Evolutionary conservation across 2,888 invertebrate genomes (phyloP).

Genomic region (Zaprionus bogoriensis): DNA sequence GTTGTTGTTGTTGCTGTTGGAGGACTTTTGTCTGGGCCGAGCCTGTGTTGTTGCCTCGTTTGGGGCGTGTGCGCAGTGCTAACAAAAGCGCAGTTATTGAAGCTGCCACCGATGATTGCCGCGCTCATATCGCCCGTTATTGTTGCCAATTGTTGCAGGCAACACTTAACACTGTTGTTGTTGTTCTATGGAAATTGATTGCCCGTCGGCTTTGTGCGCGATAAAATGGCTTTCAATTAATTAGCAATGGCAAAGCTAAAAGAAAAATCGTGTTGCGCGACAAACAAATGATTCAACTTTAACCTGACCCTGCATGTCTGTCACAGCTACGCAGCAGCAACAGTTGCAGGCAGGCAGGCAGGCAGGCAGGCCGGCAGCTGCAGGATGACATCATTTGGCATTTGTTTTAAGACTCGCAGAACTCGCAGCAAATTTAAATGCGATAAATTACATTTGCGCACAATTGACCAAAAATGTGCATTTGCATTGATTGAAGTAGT

Average conservation of each 20-base stretch:
- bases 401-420: conserved; percentile 61
- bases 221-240: conserved; percentile 77
- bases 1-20: conserved; percentile 22
- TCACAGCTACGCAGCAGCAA: conserved; percentile 55
- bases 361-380: conserved; percentile 33
- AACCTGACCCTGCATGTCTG: conserved; percentile 80
- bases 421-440: conserved; percentile 58
- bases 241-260: conserved; percentile 61
- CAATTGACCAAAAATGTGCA: conserved; percentile 78
- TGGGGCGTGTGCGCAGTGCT: conserved; percentile 64
- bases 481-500: conserved; percentile 70
- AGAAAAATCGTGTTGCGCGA: conserved; percentile 71
- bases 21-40: conserved; percentile 46
- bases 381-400: conserved; percentile 69
- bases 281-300: conserved; percentile 80
- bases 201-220: conserved; percentile 65
- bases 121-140: conserved; percentile 61
- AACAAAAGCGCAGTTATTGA: conserved; percentile 62
- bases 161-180: conserved; percentile 6
- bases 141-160: conserved; percentile 42
- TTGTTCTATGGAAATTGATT: conserved; percentile 58
- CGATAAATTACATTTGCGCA: conserved; percentile 68
- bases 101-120: conserved; percentile 39
- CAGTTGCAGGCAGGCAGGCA: neutral
- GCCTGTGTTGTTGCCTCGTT: conserved; percentile 22